These are phyloP conservation scores for Carcina quercana DNA, from an alignment of 2,888 invertebrate species.

Conservation along the genomic window DNA sequence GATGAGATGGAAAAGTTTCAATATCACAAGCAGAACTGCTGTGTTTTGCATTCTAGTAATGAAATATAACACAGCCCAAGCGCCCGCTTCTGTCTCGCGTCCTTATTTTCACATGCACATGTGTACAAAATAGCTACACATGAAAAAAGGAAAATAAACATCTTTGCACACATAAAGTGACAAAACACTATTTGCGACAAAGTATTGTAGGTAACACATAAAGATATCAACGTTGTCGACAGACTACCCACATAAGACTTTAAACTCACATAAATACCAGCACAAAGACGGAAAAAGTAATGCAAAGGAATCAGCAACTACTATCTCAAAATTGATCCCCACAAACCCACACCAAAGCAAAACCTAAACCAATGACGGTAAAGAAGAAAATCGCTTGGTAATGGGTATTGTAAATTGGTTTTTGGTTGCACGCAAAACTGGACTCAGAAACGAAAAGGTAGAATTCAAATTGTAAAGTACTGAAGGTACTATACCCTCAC, in stretches of 20 bases:
- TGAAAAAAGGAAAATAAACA: too few species aligned
- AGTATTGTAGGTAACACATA: too few species aligned
- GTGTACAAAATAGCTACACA: too few species aligned
- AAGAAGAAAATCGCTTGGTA: conserved; percentile 28
- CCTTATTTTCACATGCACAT: too few species aligned
- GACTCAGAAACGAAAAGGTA: conserved; percentile 15
- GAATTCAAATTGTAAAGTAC: conserved; percentile 23
- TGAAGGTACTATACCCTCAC: conserved; percentile 42
- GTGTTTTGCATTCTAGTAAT: too few species aligned
- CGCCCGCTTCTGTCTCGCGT: too few species aligned
- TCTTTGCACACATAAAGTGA: too few species aligned
- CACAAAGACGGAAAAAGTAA: conserved; percentile 72
- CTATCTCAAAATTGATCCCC: conserved; percentile 70
- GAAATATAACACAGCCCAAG: too few species aligned
- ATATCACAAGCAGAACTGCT: too few species aligned
- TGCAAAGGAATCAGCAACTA: conserved; percentile 70
- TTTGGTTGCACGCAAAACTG: conserved; percentile 25
- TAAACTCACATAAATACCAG: conserved; percentile 68
- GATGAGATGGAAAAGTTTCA: too few species aligned
- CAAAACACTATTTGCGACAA: too few species aligned
- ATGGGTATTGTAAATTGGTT: conserved; percentile 46
- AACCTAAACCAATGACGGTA: conserved; percentile 18
- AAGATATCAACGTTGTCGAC: conserved; percentile 23
- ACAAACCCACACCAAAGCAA: conserved; percentile 25
- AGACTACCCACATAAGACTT: conserved; percentile 63